phyloP scores from a whole-genome alignment of 2,888 invertebrate genomes.

The Andrena fulva region DNA sequence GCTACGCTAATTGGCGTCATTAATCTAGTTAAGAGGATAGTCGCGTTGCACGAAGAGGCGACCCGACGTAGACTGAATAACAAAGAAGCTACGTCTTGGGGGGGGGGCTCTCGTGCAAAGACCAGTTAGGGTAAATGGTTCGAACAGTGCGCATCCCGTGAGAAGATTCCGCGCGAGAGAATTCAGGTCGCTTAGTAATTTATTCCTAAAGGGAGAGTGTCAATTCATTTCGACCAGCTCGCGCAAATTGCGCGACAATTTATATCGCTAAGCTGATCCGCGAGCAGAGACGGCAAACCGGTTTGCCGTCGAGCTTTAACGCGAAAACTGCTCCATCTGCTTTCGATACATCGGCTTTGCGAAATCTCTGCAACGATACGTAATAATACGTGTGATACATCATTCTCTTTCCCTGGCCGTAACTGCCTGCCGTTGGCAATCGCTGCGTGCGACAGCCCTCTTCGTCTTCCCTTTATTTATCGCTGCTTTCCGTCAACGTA shows the following conservation, averaged over 20 bases:
- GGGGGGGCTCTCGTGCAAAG: background rate
- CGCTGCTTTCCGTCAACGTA: background rate
- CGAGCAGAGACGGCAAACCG: background rate
- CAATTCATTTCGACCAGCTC: background rate
- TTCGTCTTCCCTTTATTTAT: background rate
- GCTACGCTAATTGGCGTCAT: slow-evolving; percentile 46
- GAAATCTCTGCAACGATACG: background rate
- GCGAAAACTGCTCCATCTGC: background rate
- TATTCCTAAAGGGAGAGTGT: background rate
- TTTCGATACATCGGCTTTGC: background rate
- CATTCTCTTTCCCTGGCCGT: background rate
- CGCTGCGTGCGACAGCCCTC: background rate
- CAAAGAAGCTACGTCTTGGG: slow-evolving; percentile 7
- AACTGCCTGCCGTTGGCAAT: background rate
- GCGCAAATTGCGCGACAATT: background rate
- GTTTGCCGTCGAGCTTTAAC: background rate
- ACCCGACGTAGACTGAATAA: slow-evolving; percentile 3
- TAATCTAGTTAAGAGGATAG: slow-evolving; percentile 51
- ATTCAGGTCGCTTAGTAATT: background rate
- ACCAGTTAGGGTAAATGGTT: too few relatives aligned
- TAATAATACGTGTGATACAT: background rate
- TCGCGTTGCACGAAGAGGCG: background rate
- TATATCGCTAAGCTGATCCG: background rate
- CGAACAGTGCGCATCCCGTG: too few relatives aligned
- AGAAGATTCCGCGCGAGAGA: too few relatives aligned